These are phyloP conservation scores for Scytalopus superciliaris DNA, from an alignment of 2,113 vertebrate genomes.

Conservation along the genomic window DNA sequence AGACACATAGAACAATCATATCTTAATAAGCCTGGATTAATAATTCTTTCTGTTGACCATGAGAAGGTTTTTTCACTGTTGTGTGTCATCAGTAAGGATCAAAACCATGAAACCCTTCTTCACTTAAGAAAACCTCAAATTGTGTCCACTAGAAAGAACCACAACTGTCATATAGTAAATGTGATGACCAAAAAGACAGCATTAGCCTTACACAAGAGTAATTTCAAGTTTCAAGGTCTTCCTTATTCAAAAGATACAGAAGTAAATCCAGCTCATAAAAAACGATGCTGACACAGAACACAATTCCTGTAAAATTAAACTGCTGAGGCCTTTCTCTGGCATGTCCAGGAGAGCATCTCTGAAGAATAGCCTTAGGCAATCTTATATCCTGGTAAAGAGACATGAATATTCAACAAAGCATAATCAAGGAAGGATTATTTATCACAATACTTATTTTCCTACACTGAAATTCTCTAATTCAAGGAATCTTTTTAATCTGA, in stretches of 20 bases:
- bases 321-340: background rate
- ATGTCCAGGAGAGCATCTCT: background rate
- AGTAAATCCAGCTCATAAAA: background rate
- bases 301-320: background rate
- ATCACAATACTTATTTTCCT: background rate
- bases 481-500: background rate
- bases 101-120: background rate
- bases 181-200: background rate
- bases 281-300: background rate
- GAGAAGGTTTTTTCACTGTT: background rate
- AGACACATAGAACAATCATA: background rate
- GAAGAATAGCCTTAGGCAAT: background rate
- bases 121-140: background rate
- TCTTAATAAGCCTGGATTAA: background rate
- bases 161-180: background rate
- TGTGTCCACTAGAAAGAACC: background rate
- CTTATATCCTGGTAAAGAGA: background rate
- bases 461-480: background rate
- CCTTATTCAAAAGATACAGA: background rate
- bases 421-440: background rate
- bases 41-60: background rate
- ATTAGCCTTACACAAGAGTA: background rate
- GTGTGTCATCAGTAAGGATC: background rate
- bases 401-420: background rate
- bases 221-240: background rate